Evolutionary conservation across 2,113 vertebrate species (phyloP).

Genomic region (Leuciscus idus): DNA sequence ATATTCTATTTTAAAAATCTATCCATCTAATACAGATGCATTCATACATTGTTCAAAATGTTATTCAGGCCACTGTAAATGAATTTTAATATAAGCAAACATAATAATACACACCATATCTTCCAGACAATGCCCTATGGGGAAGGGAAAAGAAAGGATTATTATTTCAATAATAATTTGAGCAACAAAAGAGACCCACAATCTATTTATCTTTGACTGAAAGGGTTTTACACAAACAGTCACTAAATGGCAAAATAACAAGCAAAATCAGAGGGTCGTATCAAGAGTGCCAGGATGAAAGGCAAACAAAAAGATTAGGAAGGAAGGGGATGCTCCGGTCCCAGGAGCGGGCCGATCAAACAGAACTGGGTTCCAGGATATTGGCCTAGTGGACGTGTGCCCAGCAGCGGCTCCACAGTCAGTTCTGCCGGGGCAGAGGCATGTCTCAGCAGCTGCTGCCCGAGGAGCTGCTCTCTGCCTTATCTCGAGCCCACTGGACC

Average conservation of each 20-base stretch:
- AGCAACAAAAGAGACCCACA: background rate
- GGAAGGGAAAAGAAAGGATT: slow-evolving; percentile 31
- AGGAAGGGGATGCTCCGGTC: slow-evolving; percentile 5
- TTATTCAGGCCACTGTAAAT: background rate
- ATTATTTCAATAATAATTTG: slow-evolving; percentile 11
- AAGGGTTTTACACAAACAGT: background rate
- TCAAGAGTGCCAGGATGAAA: slow-evolving; percentile 48
- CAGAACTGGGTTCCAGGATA: slow-evolving; percentile 24
- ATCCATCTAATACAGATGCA: background rate
- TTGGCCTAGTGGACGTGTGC: slow-evolving; percentile 57
- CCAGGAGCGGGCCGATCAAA: slow-evolving; percentile 41
- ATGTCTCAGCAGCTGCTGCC: slow-evolving; percentile 57
- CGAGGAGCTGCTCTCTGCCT: slow-evolving; percentile 49
- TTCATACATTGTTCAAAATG: background rate
- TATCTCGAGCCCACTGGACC: slow-evolving; percentile 60
- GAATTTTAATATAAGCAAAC: background rate
- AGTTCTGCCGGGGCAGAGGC: slow-evolving; percentile 60
- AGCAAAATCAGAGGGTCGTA: slow-evolving; percentile 45
- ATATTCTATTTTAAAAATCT: background rate
- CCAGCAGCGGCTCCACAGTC: slow-evolving; percentile 55
- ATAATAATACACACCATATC: slow-evolving; percentile 80
- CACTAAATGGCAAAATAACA: slow-evolving; percentile 32
- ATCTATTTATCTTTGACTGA: background rate
- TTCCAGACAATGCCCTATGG: slow-evolving; percentile 83
- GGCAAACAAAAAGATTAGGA: slow-evolving; percentile 52